Base-by-base conservation (phyloP, 2,113 vertebrate genomes). In the Apeltes quadracus region DNA sequence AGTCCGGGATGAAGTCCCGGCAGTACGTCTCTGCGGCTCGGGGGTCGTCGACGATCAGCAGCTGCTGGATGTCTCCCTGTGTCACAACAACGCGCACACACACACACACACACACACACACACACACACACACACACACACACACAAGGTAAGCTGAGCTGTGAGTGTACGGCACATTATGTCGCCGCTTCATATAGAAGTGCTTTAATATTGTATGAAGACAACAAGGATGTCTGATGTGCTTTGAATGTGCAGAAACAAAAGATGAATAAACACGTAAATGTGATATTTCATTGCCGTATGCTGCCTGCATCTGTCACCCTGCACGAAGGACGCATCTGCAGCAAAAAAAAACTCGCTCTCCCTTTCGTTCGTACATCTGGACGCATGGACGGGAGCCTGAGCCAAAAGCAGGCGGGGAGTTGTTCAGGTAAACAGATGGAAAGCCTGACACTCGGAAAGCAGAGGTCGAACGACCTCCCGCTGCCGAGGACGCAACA, bases 21-120 rank as follows among this genome's bases (percentile, higher is more conserved):
- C 98, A 99, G 92, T 99, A 96, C 6, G 95, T 95, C 0, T 94
- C 88, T 2, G 98, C 97, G 0, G 97, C 96, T n/a, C 93, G 81
- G 62, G 95, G 95, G 76, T 99, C 96, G 0, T 94, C 86, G 7
- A 94, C 81, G 0, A 99, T 92, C 62, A 99, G 91, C 56, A 99
- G 92, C 90, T 99, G 98, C 88, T 99, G 98, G 91, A 99, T 97
- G 62, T 98, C 96, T 0, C 98, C 98, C 98, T 99, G 92, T 0
- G 3, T 66, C 62, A 65, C 58, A 53, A 29, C 38, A 44, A 78
- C 20, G 81, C 34, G 61, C 23, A 70, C 23, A 72, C 43, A 51
- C 3, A 50, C 48, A 51, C 48, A 23, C 48, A 50, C 48, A 50
- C 48, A 50, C 48, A 50, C 48, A 50, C 48, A 50, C 46, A 50